These are phyloP conservation scores for Pollimyrus isidori DNA, from an alignment of 2,113 vertebrate genomes.

Conservation along the genomic window DNA sequence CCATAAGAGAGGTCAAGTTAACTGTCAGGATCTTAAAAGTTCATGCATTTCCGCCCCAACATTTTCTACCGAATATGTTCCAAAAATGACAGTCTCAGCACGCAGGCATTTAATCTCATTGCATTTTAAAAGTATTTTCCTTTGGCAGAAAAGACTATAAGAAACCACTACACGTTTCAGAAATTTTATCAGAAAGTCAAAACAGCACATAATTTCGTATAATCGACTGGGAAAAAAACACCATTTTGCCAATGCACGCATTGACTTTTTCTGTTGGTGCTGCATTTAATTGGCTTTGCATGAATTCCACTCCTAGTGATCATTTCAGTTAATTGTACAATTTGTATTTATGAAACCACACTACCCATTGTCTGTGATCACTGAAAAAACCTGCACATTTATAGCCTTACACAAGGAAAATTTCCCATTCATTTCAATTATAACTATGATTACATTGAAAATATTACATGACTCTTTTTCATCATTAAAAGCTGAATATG, in stretches of 20 bases:
- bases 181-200: neutral
- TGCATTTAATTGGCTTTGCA: neutral
- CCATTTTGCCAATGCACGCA: neutral
- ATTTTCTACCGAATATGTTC: neutral
- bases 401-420: neutral
- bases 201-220: neutral
- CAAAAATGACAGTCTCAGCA: neutral
- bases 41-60: neutral
- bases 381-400: neutral
- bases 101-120: neutral
- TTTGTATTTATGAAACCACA: neutral
- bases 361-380: neutral
- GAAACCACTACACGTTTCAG: neutral
- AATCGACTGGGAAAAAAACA: neutral
- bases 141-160: neutral
- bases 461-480: neutral
- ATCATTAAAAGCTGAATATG: neutral
- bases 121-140: neutral
- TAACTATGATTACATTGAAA: neutral
- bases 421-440: neutral
- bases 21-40: neutral
- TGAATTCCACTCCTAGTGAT: conserved; percentile 2
- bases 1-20: neutral
- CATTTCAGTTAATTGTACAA: neutral
- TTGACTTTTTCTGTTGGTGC: neutral